Percentiles rank a stretch among this genome's conserved stretches.
phyloP scores from a whole-genome alignment of 2,888 invertebrate species.

The Hoplodrina ambigua region DNA sequence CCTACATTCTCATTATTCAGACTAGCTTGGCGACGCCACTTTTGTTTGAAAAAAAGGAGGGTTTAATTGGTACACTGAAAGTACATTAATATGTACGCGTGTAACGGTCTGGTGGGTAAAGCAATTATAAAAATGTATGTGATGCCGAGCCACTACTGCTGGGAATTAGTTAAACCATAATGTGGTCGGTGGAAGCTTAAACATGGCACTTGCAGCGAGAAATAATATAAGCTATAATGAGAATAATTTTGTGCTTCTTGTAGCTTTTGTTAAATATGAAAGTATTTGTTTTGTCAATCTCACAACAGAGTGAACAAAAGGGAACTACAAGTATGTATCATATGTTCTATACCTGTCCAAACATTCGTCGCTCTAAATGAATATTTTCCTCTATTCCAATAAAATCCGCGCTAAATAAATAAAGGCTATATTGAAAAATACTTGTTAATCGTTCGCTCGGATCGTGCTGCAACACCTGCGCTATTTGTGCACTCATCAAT shows the following conservation, averaged over 20 bases:
- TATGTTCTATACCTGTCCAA: not conserved
- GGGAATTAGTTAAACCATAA: slow-evolving; percentile 13
- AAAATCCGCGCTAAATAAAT: slow-evolving; percentile 43
- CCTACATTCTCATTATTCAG: slow-evolving; percentile 54
- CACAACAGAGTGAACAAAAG: no score
- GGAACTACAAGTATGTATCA: no score
- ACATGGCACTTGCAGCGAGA: slow-evolving; percentile 2
- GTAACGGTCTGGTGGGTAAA: slow-evolving; percentile 29
- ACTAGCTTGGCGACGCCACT: not conserved
- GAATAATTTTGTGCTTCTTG: slow-evolving; percentile 10
- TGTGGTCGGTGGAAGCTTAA: slow-evolving; percentile 6
- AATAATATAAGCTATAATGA: not conserved
- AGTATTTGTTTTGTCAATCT: not conserved
- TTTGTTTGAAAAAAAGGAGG: slow-evolving; percentile 7
- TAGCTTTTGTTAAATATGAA: not conserved
- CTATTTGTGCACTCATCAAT: slow-evolving; percentile 60
- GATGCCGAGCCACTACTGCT: not conserved
- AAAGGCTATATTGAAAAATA: slow-evolving; percentile 21
- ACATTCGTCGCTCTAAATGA: not conserved
- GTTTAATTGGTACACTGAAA: slow-evolving; percentile 45
- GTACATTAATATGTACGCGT: slow-evolving; percentile 45
- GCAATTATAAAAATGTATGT: slow-evolving; percentile 50
- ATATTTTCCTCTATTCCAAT: slow-evolving; percentile 12
- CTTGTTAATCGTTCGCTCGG: slow-evolving; percentile 37
- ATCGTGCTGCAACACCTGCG: slow-evolving; percentile 56